Percentiles rank a stretch among this genome's conserved stretches.
These are phyloP conservation scores for Dendrophyllia cribrosa DNA, from an alignment of 64 coral and sea anemone species.

Conservation along the genomic window DNA sequence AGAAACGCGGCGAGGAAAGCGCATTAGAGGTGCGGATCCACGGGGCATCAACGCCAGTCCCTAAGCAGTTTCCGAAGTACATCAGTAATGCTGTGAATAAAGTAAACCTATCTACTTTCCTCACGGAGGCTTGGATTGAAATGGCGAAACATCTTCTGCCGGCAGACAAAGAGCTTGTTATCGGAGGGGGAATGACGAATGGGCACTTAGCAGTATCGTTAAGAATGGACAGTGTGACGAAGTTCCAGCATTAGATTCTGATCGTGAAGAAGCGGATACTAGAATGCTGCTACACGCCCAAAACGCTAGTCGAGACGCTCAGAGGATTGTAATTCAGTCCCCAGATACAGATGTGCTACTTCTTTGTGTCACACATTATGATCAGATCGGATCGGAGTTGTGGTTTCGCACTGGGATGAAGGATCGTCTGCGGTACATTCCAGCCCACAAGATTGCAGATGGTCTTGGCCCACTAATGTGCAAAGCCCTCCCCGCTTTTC, in stretches of 20 bases:
- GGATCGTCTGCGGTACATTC: slow-evolving; percentile 48
- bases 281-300: slow-evolving; percentile 36
- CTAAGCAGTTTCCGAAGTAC: no score
- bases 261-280: slow-evolving; percentile 37
- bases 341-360: slow-evolving; percentile 60
- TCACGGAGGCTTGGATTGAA: no score
- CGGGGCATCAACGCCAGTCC: no score
- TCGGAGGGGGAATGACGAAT: no score
- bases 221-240: neutral
- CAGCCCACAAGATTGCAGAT: slow-evolving; percentile 31
- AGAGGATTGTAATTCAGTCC: slow-evolving; percentile 21
- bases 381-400: slow-evolving; percentile 34
- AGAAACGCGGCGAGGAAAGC: no score
- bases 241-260: neutral
- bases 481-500: slow-evolving; percentile 51
- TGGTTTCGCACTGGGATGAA: slow-evolving; percentile 39
- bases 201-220: no score
- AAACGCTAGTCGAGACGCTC: neutral
- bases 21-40: no score
- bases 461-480: neutral
- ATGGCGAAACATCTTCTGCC: no score
- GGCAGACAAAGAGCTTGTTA: no score
- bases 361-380: slow-evolving; percentile 14
- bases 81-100: no score
- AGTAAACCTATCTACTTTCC: no score